Percentiles rank a stretch among this genome's conserved stretches.
These are phyloP conservation scores for Andrena bucephala DNA, from an alignment of 2,888 invertebrate species.

Conservation along the genomic window DNA sequence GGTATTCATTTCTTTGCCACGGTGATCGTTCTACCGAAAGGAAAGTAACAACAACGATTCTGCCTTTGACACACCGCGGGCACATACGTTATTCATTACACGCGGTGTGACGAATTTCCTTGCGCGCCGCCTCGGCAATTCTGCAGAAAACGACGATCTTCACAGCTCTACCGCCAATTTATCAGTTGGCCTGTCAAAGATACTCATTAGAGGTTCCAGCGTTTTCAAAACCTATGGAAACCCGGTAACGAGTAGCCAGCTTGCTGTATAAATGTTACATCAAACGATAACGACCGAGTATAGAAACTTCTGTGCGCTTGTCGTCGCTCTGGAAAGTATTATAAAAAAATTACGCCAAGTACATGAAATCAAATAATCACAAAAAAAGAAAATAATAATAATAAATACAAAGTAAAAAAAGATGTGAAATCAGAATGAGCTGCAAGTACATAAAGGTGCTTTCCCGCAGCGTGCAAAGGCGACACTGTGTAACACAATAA, in stretches of 20 bases:
- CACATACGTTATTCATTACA: too few species aligned
- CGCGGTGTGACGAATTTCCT: not conserved
- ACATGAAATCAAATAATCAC: too few species aligned
- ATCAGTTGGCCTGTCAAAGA: not conserved
- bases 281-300: not conserved
- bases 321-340: not conserved
- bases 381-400: too few species aligned
- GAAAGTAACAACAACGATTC: not conserved
- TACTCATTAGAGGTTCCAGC: constrained; percentile 10
- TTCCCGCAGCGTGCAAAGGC: too few species aligned
- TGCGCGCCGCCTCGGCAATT: too few species aligned
- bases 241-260: not conserved
- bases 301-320: not conserved
- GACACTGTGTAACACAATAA: too few species aligned
- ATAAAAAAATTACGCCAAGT: too few species aligned
- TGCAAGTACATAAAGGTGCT: too few species aligned
- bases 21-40: not conserved
- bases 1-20: not conserved
- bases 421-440: too few species aligned
- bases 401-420: too few species aligned
- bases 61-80: not conserved
- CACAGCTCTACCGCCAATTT: not conserved
- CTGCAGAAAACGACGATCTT: not conserved
- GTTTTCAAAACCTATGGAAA: constrained; percentile 11
- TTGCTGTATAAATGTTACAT: not conserved